Percentiles rank a stretch among this genome's conserved stretches.
Conservation (phyloP, 2,113 vertebrate genomes). For the Salvator merianae region DNA sequence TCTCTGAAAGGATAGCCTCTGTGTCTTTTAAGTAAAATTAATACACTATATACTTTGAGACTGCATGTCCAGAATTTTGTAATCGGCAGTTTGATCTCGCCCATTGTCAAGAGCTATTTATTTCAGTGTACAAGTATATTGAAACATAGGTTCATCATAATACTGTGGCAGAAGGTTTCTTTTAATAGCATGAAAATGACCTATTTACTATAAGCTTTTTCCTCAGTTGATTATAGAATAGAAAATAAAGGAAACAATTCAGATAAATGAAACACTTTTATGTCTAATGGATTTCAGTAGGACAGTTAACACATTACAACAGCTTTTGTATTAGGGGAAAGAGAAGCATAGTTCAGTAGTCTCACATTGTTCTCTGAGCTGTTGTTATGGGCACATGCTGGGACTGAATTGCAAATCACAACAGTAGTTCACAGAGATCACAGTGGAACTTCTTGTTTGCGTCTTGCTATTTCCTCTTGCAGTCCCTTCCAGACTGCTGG, state of each 20-base stretch:
- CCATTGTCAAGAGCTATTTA: conserved; percentile 14
- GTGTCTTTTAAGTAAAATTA: not conserved
- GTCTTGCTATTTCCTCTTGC: no score
- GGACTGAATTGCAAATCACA: no score
- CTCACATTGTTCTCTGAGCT: no score
- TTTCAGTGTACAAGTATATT: conserved; percentile 23
- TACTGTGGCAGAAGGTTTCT: conserved; percentile 28
- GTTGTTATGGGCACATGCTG: no score
- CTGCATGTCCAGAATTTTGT: not conserved
- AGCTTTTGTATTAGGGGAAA: no score
- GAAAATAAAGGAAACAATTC: not conserved
- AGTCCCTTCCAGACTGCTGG: no score
- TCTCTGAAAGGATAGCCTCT: no score
- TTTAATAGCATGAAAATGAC: conserved; percentile 23
- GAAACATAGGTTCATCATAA: conserved; percentile 36
- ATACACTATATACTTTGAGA: not conserved
- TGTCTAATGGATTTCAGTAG: not conserved
- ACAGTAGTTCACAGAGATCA: no score
- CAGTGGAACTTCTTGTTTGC: no score
- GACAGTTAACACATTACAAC: not conserved
- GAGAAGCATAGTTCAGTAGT: no score
- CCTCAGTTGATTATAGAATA: conserved; percentile 22
- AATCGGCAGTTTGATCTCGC: not conserved
- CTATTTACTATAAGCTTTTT: conserved; percentile 13
- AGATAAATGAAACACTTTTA: not conserved